Evolutionary conservation across 2,113 vertebrate genomes (phyloP).

Genomic region (Boulengeromyrus knoepffleri): DNA sequence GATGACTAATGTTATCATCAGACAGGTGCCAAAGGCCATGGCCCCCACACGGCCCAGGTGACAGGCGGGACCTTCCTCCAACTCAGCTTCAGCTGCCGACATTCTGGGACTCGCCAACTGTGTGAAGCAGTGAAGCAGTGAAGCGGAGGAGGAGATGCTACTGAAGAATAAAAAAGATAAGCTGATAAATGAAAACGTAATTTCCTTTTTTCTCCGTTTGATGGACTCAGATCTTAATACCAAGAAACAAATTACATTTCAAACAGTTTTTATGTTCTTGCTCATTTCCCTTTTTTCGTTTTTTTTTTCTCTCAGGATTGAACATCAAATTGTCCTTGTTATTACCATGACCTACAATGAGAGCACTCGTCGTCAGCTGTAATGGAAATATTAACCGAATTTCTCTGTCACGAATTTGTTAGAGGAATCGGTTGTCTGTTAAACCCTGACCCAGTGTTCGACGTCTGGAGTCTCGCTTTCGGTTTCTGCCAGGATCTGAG

Average conservation of each 20-base stretch:
- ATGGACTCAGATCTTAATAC: not conserved
- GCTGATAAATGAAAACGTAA: slow-evolving; percentile 8
- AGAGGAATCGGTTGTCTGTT: not conserved
- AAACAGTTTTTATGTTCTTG: slow-evolving; percentile 4
- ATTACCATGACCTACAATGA: slow-evolving; percentile 6
- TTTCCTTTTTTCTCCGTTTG: not conserved
- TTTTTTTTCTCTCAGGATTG: not conserved
- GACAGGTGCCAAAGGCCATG: not conserved
- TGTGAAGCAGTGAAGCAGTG: not conserved
- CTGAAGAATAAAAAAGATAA: not conserved
- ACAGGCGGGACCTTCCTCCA: not conserved
- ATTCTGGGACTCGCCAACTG: not conserved
- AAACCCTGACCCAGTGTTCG: not conserved
- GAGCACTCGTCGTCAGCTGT: not conserved
- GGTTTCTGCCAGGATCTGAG: not conserved
- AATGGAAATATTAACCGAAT: slow-evolving; percentile 8
- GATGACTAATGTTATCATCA: not conserved
- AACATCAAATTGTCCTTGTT: slow-evolving; percentile 8
- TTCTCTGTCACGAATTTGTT: not conserved
- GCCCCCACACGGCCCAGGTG: not conserved
- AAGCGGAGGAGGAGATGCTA: not conserved
- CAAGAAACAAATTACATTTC: slow-evolving; percentile 13
- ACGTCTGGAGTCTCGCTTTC: not conserved
- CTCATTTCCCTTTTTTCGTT: not conserved
- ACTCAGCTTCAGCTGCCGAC: not conserved